Conservation (phyloP, 1,140 invertebrate species). For the Bilobella aurantiaca region DNA sequence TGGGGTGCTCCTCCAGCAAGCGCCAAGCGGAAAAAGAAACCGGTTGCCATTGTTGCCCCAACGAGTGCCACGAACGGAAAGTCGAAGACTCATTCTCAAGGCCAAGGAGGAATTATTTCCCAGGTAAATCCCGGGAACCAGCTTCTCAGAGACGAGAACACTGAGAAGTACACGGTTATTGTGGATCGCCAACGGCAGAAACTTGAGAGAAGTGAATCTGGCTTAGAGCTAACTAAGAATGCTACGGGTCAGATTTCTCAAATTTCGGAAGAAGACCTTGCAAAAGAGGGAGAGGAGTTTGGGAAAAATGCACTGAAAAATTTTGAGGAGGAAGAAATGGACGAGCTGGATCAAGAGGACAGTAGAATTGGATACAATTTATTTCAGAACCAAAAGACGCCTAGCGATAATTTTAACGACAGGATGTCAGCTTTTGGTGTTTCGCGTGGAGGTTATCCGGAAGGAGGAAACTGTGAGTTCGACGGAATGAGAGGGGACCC, state of each 20-base stretch:
- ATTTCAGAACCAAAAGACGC: too few relatives aligned
- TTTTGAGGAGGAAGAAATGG: slow-evolving; percentile 15
- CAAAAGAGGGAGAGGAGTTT: slow-evolving; percentile 12
- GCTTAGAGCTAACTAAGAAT: too few relatives aligned
- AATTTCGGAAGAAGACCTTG: slow-evolving; percentile 13
- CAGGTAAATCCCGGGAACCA: too few relatives aligned
- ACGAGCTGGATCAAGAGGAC: slow-evolving; percentile 2
- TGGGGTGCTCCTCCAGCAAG: slow-evolving; percentile 32
- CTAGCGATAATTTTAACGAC: too few relatives aligned
- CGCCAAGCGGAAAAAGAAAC: slow-evolving; percentile 33
- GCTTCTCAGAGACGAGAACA: too few relatives aligned
- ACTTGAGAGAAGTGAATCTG: not conserved
- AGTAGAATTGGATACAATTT: not conserved
- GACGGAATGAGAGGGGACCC: slow-evolving; percentile 28
- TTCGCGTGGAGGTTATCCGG: not conserved
- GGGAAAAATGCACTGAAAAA: slow-evolving; percentile 15
- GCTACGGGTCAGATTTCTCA: slow-evolving; percentile 1
- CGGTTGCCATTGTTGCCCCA: slow-evolving; percentile 33
- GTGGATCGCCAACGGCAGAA: too few relatives aligned
- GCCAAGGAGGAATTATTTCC: too few relatives aligned
- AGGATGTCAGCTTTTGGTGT: too few relatives aligned
- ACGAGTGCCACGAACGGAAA: slow-evolving; percentile 4
- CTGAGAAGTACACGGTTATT: too few relatives aligned
- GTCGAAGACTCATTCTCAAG: not conserved
- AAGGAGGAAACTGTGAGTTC: slow-evolving; percentile 16